phyloP scores from a whole-genome alignment of 2,797 vertebrate species.

The Pipistrellus pipistrellus region DNA sequence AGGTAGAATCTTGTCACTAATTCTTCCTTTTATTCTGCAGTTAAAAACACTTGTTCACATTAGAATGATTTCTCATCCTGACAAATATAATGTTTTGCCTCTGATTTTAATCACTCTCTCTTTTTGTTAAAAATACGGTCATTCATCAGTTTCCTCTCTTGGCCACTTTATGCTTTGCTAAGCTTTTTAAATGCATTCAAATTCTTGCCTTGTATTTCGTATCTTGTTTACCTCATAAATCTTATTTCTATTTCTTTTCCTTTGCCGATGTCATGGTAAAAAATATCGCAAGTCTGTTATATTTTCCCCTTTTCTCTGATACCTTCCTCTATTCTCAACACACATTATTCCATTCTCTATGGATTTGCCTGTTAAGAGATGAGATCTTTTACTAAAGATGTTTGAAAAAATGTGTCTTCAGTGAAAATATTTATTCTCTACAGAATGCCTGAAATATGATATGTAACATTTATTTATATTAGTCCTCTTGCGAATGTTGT shows the following conservation, averaged over 20 bases:
- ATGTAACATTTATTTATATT: conserved; percentile 63
- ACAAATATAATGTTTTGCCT: not conserved
- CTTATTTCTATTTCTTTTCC: conserved; percentile 63
- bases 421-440: conserved; percentile 63
- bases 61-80: not conserved
- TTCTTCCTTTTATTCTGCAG: not conserved
- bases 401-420: conserved; percentile 64
- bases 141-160: not conserved
- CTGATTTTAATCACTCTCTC: conserved; percentile 38
- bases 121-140: conserved; percentile 16
- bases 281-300: not conserved
- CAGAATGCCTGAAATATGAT: conserved; percentile 42
- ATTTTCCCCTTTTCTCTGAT: not conserved
- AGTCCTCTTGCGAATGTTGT: conserved; percentile 52
- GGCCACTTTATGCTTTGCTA: not conserved
- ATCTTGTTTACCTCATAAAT: conserved; percentile 23
- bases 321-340: not conserved
- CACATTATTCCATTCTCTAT: conserved; percentile 48
- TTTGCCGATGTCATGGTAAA: conserved; percentile 16
- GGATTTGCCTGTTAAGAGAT: conserved; percentile 33
- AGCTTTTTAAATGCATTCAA: conserved; percentile 51
- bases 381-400: not conserved
- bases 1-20: not conserved
- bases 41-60: not conserved
- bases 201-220: conserved; percentile 50